Base-by-base conservation (phyloP, 2,113 vertebrate genomes). In the Elachura formosa region DNA sequence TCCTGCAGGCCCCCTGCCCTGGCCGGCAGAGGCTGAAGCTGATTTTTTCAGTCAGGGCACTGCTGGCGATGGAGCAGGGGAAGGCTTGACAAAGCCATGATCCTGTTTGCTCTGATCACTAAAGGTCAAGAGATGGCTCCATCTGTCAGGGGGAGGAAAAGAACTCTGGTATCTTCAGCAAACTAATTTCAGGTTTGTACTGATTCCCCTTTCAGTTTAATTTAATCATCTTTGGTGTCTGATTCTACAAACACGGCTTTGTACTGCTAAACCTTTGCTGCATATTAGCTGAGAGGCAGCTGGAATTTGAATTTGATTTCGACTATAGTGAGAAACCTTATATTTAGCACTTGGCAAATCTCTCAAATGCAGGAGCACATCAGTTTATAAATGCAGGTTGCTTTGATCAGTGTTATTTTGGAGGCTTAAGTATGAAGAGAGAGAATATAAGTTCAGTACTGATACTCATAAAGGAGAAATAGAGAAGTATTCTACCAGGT, bases 271-370 rank as follows among this genome's bases (percentile, higher is more conserved):
- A 94, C 61, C 79, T 58, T 87, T 80, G 62, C 87, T 82, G 80
- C 66, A 23, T 67, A 87, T 95, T 94, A 90, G 77, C 69, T 64
- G 79, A 91, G 68, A 94, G 73, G 79, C 80, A 89, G 89, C 89
- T 96, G 87, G 87, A 95, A 96, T 93, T 72, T 85, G 75, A 91
- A 86, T 91, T 91, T 93, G 55, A 79, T 91, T 94, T 87, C 63
- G 40, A 52, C 59, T 91, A 41, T 16, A 71, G 41, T 61, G 52
- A 86, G 78, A 93, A 93, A 84, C 78, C 87, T 81, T 80, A 36
- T 69, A 82, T 88, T 92, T 92, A 94, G 78, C 59, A 83, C 75
- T 91, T 76, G 93, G 90, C 79, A 94, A 78, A 85, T 87, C 74
- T 85, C 91, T 85, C 4, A 3, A 95, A 96, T 92, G 75, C 84